Percentiles rank a stretch among this genome's conserved stretches.
Conservation (phyloP, 2,113 vertebrate genomes). For the Bubo scandiacus region DNA sequence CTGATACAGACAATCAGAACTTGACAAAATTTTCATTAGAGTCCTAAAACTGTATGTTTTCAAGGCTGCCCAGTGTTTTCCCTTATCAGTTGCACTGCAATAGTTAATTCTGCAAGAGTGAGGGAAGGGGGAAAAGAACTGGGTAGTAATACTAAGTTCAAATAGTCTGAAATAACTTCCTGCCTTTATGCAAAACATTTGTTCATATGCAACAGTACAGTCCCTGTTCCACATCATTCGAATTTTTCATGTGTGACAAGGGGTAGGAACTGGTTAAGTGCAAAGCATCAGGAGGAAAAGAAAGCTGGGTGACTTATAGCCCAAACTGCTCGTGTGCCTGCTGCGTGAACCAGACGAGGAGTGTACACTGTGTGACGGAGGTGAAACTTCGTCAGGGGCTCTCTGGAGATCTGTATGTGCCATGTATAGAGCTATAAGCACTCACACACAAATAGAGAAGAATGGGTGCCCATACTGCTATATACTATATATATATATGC, state of each 20-base stretch:
- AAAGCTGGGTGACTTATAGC: not conserved
- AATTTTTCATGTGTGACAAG: not conserved
- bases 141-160: not conserved
- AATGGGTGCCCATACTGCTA: not conserved
- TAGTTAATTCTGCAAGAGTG: not conserved
- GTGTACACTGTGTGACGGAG: rapidly evolving
- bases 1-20: not conserved
- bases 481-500: no score
- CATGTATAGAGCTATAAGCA: not conserved
- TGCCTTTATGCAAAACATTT: not conserved
- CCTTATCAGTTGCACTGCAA: not conserved
- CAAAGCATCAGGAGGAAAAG: not conserved
- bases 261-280: not conserved
- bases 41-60: not conserved
- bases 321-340: not conserved
- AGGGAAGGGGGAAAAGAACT: not conserved
- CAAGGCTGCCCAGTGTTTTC: not conserved
- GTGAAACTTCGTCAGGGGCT: not conserved
- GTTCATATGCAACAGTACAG: not conserved
- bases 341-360: not conserved
- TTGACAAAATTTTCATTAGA: not conserved
- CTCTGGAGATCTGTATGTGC: not conserved
- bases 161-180: not conserved
- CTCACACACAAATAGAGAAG: no score
- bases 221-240: not conserved